These are phyloP conservation scores for Berghia stephanieae DNA, from an alignment of 1,140 invertebrate genomes.

Conservation along the genomic window DNA sequence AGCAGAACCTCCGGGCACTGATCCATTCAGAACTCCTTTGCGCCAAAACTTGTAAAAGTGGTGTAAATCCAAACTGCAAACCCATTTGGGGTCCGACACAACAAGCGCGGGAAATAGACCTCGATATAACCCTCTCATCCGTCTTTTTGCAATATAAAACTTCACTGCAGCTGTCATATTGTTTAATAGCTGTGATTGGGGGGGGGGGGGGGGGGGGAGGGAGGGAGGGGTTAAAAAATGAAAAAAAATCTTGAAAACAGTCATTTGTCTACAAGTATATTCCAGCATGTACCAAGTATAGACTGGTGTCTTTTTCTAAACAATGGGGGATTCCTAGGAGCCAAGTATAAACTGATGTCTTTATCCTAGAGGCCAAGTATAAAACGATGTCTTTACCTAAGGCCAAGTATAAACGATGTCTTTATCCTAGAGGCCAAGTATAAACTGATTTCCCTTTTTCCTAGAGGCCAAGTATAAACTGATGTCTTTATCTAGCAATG, in stretches of 20 bases:
- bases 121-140: conserved; percentile 78
- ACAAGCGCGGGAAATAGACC: conserved; percentile 84
- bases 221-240: not conserved
- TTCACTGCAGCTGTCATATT: conserved; percentile 43
- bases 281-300: no score
- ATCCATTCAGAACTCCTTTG: conserved; percentile 22
- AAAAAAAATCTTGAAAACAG: not conserved
- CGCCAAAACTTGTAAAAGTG: conserved; percentile 61
- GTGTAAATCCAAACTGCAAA: conserved; percentile 87
- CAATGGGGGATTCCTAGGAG: no score
- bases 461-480: no score
- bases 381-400: no score
- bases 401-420: no score
- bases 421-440: no score
- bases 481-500: no score
- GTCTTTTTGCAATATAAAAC: conserved; percentile 64
- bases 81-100: conserved; percentile 90
- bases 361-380: no score
- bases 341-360: no score
- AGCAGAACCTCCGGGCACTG: conserved; percentile 39
- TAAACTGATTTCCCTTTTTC: no score
- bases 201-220: conserved; percentile 5
- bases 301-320: no score
- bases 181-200: conserved; percentile 69
- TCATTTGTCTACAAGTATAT: no score